Conservation (phyloP, 2,888 invertebrate genomes). For the Chymomyza procnemis region DNA sequence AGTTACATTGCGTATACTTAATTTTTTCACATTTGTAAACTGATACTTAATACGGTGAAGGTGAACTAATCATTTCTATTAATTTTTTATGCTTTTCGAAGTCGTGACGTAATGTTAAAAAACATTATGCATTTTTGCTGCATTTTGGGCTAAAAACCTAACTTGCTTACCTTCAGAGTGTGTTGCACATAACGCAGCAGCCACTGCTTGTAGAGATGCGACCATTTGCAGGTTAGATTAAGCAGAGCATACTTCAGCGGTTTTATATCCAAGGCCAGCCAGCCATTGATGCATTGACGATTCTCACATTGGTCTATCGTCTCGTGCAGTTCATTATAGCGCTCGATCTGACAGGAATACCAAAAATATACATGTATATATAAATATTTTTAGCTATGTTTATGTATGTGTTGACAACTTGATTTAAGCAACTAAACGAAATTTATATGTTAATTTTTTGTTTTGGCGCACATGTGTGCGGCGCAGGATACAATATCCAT, state of each 20-base stretch:
- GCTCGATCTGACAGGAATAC: slow-evolving; percentile 76
- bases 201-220: slow-evolving; percentile 91
- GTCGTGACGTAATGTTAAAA: too few species aligned
- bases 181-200: slow-evolving; percentile 88
- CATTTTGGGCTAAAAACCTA: too few species aligned
- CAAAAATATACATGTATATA: too few species aligned
- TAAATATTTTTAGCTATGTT: too few species aligned
- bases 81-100: too few species aligned
- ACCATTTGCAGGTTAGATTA: slow-evolving; percentile 93
- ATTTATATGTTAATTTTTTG: slow-evolving; percentile 66
- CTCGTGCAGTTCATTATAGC: slow-evolving; percentile 74
- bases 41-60: too few species aligned
- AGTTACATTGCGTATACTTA: too few species aligned
- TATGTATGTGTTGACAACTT: slow-evolving; percentile 52
- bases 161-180: slow-evolving; percentile 79
- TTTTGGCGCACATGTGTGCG: slow-evolving; percentile 27
- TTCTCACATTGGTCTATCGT: slow-evolving; percentile 76
- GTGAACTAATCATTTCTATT: too few species aligned
- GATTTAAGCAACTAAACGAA: slow-evolving; percentile 43
- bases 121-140: not conserved
- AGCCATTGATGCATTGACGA: slow-evolving; percentile 84
- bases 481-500: slow-evolving; percentile 5
- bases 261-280: slow-evolving; percentile 88
- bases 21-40: too few species aligned
- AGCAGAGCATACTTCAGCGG: slow-evolving; percentile 91